phyloP scores from a whole-genome alignment of 2,113 vertebrate species.

The Forbesichthys papilliferus region DNA sequence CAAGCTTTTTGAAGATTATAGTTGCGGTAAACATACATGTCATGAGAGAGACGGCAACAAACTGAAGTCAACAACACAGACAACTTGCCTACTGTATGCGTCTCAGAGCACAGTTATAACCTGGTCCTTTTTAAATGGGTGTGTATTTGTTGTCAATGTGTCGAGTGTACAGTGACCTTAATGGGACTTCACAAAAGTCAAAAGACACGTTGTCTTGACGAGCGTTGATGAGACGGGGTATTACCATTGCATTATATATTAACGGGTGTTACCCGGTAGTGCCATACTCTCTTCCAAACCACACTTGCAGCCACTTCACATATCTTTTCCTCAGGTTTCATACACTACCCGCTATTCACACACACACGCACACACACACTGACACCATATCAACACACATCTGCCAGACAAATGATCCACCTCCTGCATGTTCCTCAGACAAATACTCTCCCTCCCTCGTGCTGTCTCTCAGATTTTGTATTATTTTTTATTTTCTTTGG shows the following conservation, averaged over 20 bases:
- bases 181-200: too few species aligned
- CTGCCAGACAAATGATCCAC: conserved; percentile 73
- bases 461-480: conserved; percentile 57
- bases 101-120: conserved; percentile 54
- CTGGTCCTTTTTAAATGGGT: conserved; percentile 43
- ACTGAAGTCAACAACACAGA: conserved; percentile 55
- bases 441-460: conserved; percentile 70
- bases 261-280: conserved; percentile 16
- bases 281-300: conserved; percentile 40
- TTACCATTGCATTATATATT: conserved; percentile 10
- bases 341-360: conserved; percentile 53
- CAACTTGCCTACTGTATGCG: conserved; percentile 30
- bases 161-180: too few species aligned
- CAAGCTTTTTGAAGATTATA: conserved; percentile 80
- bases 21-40: conserved; percentile 77
- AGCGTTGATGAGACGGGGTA: conserved; percentile 11
- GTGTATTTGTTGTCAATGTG: too few species aligned
- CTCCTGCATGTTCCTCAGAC: conserved; percentile 69
- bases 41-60: conserved; percentile 66
- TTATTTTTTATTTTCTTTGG: conserved; percentile 62
- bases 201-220: conserved; percentile 3
- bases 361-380: conserved; percentile 18
- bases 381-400: conserved; percentile 63
- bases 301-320: conserved; percentile 35
- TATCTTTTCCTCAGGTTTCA: conserved; percentile 42